A percentile compares a stretch with the other conserved stretches of the same genome.
Evolutionary conservation across 1,140 invertebrate species (phyloP).

Genomic region (Polypedilum vanderplanki): DNA sequence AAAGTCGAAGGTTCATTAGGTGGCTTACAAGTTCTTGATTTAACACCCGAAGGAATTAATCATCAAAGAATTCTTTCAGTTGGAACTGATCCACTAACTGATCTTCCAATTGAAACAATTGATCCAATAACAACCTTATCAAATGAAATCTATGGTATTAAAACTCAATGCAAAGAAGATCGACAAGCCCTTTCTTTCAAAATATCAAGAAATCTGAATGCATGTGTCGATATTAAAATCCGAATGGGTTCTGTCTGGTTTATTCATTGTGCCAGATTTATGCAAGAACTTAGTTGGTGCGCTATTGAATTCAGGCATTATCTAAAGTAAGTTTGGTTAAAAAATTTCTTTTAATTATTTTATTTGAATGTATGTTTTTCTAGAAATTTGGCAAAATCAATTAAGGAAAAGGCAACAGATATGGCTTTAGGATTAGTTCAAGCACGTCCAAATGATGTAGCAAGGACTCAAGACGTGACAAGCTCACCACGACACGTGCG

Average conservation of each 20-base stretch:
- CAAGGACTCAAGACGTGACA: conserved; percentile 36
- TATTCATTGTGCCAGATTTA: conserved; percentile 78
- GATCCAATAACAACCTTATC: conserved; percentile 40
- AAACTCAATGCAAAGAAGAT: conserved; percentile 36
- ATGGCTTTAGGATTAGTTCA: conserved; percentile 87
- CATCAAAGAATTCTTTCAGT: conserved; percentile 82
- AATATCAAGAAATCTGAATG: conserved; percentile 48
- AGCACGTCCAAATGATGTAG: conserved; percentile 46
- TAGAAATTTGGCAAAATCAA: conserved; percentile 69
- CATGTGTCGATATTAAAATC: conserved; percentile 51
- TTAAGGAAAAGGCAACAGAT: conserved; percentile 84
- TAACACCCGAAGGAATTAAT: conserved; percentile 72
- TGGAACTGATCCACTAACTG: conserved; percentile 64
- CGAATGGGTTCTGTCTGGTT: conserved; percentile 90
- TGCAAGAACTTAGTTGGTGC: conserved; percentile 80
- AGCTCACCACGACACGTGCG: conserved; percentile 44
- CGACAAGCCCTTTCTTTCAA: conserved; percentile 59
- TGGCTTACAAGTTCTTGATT: conserved; percentile 82
- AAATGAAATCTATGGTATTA: conserved; percentile 48
- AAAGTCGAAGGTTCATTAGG: conserved; percentile 77
- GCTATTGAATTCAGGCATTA: conserved; percentile 63
- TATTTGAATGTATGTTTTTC: conserved; percentile 54
- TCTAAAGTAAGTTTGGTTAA: conserved; percentile 42
- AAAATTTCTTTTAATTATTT: conserved; percentile 17
- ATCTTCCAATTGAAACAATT: conserved; percentile 37